These are phyloP conservation scores for Enteromius unitaeniatus DNA, from an alignment of 2,797 vertebrate species.

Conservation along the genomic window DNA sequence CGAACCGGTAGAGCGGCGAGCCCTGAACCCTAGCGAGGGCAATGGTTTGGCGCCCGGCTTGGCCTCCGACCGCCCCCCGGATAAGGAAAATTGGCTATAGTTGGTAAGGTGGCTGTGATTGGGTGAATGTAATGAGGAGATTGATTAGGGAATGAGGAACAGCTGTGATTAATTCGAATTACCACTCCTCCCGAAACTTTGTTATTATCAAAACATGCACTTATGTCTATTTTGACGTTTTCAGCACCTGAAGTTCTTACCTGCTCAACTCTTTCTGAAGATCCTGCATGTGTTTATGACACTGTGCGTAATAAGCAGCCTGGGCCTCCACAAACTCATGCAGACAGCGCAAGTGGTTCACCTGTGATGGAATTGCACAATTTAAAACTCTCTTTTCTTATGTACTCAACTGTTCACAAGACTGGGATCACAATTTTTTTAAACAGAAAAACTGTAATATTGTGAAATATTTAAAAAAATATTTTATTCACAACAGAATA, in stretches of 20 bases:
- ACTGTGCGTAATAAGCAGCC: constrained; percentile 91
- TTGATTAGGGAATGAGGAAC: too few relatives aligned
- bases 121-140: too few relatives aligned
- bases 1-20: too few relatives aligned
- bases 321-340: constrained; percentile 95
- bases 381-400: neutral
- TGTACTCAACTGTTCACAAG: neutral
- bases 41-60: too few relatives aligned
- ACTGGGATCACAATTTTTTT: neutral
- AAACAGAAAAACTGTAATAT: neutral
- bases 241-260: constrained; percentile 69
- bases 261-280: constrained; percentile 93
- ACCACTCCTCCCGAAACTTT: too few relatives aligned
- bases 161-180: too few relatives aligned
- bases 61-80: too few relatives aligned
- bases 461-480: neutral
- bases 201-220: too few relatives aligned
- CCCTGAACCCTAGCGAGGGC: too few relatives aligned
- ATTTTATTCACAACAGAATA: too few relatives aligned
- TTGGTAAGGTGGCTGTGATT: too few relatives aligned
- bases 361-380: constrained; percentile 72
- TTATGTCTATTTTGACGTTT: neutral
- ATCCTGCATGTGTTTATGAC: constrained; percentile 93
- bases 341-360: constrained; percentile 94
- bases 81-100: too few relatives aligned